phyloP scores from a whole-genome alignment of 2,888 invertebrate genomes.

The Serrognathus titanus region DNA sequence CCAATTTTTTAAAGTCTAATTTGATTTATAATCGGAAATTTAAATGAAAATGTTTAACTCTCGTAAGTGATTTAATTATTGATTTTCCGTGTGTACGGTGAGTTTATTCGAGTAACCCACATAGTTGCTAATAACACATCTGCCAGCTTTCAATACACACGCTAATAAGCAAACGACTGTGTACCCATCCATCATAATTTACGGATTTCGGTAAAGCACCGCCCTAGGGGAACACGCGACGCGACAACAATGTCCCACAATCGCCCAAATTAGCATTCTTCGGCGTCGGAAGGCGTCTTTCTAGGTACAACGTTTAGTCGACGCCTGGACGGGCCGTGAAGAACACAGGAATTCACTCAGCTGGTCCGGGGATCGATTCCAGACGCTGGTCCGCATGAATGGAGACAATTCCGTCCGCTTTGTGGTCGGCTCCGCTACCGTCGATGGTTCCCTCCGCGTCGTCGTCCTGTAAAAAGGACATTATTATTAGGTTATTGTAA shows the following conservation, averaged over 20 bases:
- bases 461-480: background rate
- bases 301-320: slow-evolving; percentile 10
- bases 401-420: slow-evolving; percentile 32
- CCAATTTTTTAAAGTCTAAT: too few relatives aligned
- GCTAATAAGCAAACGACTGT: slow-evolving; percentile 30
- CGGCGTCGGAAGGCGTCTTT: slow-evolving; percentile 7
- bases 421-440: slow-evolving; percentile 26
- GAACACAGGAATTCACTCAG: slow-evolving; percentile 37
- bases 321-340: slow-evolving; percentile 24
- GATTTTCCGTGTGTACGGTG: too few relatives aligned
- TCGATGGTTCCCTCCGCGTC: slow-evolving; percentile 24
- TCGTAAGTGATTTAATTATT: too few relatives aligned
- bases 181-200: slow-evolving; percentile 35
- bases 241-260: slow-evolving; percentile 12
- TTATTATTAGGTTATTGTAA: slow-evolving; percentile 1
- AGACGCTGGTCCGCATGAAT: slow-evolving; percentile 33
- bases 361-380: slow-evolving; percentile 33
- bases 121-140: background rate
- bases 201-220: slow-evolving; percentile 19
- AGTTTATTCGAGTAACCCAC: slow-evolving; percentile 16
- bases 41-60: too few relatives aligned
- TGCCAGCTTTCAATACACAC: slow-evolving; percentile 24
- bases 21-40: too few relatives aligned
- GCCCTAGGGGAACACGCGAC: slow-evolving; percentile 7
- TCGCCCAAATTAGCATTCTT: slow-evolving; percentile 11